Evolutionary conservation across 1,140 invertebrate genomes (phyloP).

Genomic region (Cotesia vestalis): DNA sequence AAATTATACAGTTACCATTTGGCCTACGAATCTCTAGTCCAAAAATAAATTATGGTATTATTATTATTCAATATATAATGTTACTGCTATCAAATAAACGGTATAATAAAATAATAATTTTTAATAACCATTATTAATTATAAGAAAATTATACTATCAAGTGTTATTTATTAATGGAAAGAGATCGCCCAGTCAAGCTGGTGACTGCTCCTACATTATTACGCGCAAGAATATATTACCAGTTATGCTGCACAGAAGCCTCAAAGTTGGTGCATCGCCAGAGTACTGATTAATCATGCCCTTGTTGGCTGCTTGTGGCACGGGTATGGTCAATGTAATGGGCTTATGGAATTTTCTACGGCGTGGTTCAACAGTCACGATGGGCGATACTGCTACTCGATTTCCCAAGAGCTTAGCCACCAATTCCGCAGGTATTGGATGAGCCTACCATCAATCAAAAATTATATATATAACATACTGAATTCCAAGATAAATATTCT

Average conservation of each 20-base stretch:
- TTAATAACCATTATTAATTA: not conserved
- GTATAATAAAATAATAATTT: not conserved
- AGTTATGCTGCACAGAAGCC: conserved; percentile 93
- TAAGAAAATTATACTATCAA: conserved; percentile 9
- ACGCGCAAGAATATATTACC: conserved; percentile 71
- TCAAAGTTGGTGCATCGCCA: conserved; percentile 79
- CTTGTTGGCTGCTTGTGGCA: conserved; percentile 86
- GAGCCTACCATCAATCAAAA: conserved; percentile 72
- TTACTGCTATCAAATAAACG: conserved; percentile 11
- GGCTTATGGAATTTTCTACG: conserved; percentile 96
- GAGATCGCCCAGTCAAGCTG: conserved; percentile 59
- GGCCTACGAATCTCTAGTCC: conserved; percentile 56
- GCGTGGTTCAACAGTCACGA: conserved; percentile 95
- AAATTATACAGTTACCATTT: conserved; percentile 60
- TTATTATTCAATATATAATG: conserved; percentile 1
- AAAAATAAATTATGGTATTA: conserved; percentile 28
- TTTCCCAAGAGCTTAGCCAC: conserved; percentile 88
- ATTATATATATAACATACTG: conserved; percentile 27
- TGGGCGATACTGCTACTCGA: conserved; percentile 90
- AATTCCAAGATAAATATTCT: conserved; percentile 1
- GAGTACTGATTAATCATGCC: conserved; percentile 91
- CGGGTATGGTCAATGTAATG: conserved; percentile 94
- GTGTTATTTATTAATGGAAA: conserved; percentile 43
- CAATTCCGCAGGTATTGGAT: conserved; percentile 86
- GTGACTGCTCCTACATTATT: conserved; percentile 56